These are phyloP conservation scores for Equus quagga DNA, from an alignment of 2,113 vertebrate species.

Conservation along the genomic window DNA sequence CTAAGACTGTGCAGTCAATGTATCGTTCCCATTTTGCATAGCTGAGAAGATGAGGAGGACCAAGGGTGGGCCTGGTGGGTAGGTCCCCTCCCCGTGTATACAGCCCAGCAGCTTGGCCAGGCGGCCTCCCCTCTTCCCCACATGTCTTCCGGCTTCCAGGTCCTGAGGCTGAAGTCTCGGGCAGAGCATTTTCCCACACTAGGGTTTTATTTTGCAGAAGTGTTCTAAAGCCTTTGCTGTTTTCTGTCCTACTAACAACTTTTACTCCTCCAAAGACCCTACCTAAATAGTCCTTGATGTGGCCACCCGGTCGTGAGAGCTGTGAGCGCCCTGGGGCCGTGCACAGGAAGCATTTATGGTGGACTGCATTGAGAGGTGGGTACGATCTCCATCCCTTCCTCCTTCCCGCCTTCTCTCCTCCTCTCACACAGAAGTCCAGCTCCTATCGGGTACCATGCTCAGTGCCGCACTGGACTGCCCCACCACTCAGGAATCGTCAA, in stretches of 20 bases:
- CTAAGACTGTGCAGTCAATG: conserved; percentile 54
- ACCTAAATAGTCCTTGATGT: accelerated
- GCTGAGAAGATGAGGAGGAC: conserved; percentile 57
- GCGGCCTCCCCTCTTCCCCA: accelerated
- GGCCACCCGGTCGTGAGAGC: accelerated
- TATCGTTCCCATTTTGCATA: conserved; percentile 50
- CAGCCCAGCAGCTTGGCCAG: too few relatives aligned
- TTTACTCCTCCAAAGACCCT: neutral
- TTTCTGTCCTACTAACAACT: neutral
- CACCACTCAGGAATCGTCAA: neutral
- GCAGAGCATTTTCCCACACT: accelerated
- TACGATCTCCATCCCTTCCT: accelerated
- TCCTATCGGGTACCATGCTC: neutral
- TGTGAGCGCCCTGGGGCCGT: accelerated
- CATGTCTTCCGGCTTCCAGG: neutral
- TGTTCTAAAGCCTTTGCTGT: neutral
- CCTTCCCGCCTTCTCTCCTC: neutral
- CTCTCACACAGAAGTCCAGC: neutral
- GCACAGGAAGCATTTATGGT: accelerated
- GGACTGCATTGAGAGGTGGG: accelerated
- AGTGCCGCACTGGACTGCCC: too few relatives aligned
- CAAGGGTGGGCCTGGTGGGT: accelerated
- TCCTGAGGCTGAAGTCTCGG: neutral
- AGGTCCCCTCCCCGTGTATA: neutral
- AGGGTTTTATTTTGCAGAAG: neutral